phyloP scores from a whole-genome alignment of 2,113 vertebrate species.

The Cyanoderma ruficeps region DNA sequence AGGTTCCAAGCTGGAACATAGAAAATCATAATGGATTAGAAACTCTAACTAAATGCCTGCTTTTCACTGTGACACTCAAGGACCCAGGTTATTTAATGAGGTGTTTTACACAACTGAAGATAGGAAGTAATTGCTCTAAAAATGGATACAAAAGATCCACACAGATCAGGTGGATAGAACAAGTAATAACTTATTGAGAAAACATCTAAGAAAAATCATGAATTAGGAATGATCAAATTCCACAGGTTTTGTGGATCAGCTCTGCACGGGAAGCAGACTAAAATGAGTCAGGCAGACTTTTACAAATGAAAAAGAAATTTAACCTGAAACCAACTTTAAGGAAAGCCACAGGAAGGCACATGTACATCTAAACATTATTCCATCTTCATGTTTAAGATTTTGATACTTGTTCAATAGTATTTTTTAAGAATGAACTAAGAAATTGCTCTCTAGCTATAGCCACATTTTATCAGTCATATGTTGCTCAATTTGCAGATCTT shows the following conservation, averaged over 20 bases:
- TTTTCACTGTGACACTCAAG: neutral
- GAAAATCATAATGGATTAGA: neutral
- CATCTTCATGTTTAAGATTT: neutral
- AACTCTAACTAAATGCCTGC: neutral
- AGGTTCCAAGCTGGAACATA: neutral
- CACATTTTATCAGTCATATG: neutral
- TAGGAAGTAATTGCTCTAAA: neutral
- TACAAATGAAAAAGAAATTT: neutral
- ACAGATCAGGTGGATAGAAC: neutral
- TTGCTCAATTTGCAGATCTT: slow-evolving; percentile 27
- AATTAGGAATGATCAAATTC: neutral
- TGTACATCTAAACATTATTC: neutral
- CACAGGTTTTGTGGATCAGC: neutral
- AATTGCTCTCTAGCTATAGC: neutral
- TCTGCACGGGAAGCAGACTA: neutral
- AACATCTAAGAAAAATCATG: neutral
- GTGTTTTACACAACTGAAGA: neutral
- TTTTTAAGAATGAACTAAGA: slow-evolving; percentile 9
- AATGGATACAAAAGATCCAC: neutral
- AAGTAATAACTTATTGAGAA: neutral
- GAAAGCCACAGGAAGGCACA: neutral
- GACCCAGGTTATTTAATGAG: neutral
- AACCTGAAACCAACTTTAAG: neutral
- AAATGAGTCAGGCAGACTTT: neutral
- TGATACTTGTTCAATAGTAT: neutral